phyloP scores from a whole-genome alignment of 2,888 invertebrate species.

The Andricus curvator region DNA sequence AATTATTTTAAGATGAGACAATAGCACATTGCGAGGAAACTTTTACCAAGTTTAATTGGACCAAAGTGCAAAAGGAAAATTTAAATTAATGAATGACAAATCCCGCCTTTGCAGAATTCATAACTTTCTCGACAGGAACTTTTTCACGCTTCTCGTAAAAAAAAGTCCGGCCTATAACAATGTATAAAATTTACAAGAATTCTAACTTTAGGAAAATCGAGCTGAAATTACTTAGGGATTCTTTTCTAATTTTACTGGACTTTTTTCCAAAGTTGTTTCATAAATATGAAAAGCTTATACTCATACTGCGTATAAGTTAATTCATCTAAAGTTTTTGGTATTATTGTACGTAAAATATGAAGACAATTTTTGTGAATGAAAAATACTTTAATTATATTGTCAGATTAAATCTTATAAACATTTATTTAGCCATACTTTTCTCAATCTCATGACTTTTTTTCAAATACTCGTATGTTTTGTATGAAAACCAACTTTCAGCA shows the following conservation, averaged over 20 bases:
- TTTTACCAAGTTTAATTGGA: constrained; percentile 8
- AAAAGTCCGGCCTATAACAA: neutral
- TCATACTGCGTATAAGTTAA: too few species aligned
- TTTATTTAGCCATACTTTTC: too few species aligned
- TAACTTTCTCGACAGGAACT: neutral
- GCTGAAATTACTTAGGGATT: neutral
- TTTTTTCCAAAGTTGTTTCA: too few species aligned
- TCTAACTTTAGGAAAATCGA: neutral
- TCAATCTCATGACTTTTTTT: too few species aligned
- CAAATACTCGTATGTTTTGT: too few species aligned
- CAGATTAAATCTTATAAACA: too few species aligned
- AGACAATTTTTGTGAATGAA: too few species aligned
- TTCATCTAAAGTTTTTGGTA: too few species aligned
- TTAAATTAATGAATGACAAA: constrained; percentile 4
- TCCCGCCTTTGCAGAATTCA: neutral
- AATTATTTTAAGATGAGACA: neutral
- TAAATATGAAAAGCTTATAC: too few species aligned
- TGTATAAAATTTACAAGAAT: neutral
- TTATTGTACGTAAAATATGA: too few species aligned
- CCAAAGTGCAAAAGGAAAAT: neutral
- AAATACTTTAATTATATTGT: too few species aligned
- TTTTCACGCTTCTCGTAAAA: neutral
- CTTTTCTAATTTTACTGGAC: neutral
- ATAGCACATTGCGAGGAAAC: neutral
- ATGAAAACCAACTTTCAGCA: too few species aligned